Evolutionary conservation across 2,113 vertebrate species (phyloP).

Genomic region (Trichomycterus rosablanca): DNA sequence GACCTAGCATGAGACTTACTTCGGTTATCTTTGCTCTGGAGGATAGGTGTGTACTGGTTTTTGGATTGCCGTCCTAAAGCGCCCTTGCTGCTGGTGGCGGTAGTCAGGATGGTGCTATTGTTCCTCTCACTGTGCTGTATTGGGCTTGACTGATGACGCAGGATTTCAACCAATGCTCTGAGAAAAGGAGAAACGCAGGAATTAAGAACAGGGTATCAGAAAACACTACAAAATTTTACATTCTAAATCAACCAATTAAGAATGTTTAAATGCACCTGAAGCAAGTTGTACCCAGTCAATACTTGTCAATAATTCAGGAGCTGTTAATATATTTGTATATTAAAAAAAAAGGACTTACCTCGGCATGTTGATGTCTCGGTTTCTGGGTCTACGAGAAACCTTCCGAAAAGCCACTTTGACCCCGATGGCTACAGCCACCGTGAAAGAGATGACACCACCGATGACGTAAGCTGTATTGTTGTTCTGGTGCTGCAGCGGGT

Average conservation of each 20-base stretch:
- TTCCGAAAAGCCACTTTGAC: slow-evolving; percentile 85
- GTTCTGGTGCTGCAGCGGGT: slow-evolving; percentile 69
- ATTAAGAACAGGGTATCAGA: too few relatives aligned
- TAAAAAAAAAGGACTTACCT: too few relatives aligned
- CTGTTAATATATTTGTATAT: too few relatives aligned
- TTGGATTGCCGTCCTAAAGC: slow-evolving; percentile 71
- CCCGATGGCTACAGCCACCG: slow-evolving; percentile 78
- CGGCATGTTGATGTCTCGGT: slow-evolving; percentile 83
- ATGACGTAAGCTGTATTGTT: slow-evolving; percentile 85
- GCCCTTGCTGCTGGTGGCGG: slow-evolving; percentile 49
- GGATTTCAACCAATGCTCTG: slow-evolving; percentile 85
- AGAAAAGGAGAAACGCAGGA: slow-evolving; percentile 1
- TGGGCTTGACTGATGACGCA: slow-evolving; percentile 81
- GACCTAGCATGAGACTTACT: slow-evolving; percentile 72
- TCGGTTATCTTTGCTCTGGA: slow-evolving; percentile 78
- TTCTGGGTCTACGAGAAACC: slow-evolving; percentile 76
- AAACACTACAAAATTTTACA: too few relatives aligned
- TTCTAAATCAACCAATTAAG: too few relatives aligned
- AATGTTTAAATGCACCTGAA: too few relatives aligned
- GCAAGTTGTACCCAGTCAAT: too few relatives aligned
- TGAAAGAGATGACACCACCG: slow-evolving; percentile 85
- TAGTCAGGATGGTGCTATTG: slow-evolving; percentile 65
- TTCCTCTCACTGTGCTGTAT: slow-evolving; percentile 74
- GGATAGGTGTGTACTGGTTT: slow-evolving; percentile 74
- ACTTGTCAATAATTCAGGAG: too few relatives aligned